phyloP scores from a whole-genome alignment of 2,888 invertebrate genomes.

The Periphyllus acericola region DNA sequence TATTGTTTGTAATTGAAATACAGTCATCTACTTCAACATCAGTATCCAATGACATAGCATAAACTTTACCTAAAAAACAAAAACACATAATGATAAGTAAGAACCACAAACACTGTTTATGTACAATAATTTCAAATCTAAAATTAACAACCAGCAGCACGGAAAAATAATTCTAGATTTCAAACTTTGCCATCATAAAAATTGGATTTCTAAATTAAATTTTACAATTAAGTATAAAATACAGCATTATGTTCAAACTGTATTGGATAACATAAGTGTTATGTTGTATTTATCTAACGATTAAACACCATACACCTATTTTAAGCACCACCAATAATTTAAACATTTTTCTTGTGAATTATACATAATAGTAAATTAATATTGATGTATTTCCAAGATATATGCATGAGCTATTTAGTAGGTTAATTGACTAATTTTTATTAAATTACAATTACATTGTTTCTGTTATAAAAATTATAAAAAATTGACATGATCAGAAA shows the following conservation, averaged over 20 bases:
- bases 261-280: neutral
- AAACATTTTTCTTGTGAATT: no score
- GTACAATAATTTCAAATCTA: no score
- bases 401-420: neutral
- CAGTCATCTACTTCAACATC: conserved; percentile 16
- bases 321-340: no score
- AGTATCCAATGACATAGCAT: conserved; percentile 46
- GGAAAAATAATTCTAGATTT: neutral
- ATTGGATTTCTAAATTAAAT: neutral
- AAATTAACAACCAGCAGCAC: no score
- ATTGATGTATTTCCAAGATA: no score
- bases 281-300: no score
- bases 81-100: neutral
- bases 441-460: no score
- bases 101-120: no score
- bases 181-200: neutral
- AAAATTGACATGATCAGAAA: no score
- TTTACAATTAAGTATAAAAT: neutral
- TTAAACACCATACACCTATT: no score
- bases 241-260: neutral
- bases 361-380: no score
- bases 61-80: conserved; percentile 32
- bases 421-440: neutral
- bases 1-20: conserved; percentile 45
- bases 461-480: no score